Conservation (phyloP, 2,113 vertebrate genomes). For the Coracopsis vasa region DNA sequence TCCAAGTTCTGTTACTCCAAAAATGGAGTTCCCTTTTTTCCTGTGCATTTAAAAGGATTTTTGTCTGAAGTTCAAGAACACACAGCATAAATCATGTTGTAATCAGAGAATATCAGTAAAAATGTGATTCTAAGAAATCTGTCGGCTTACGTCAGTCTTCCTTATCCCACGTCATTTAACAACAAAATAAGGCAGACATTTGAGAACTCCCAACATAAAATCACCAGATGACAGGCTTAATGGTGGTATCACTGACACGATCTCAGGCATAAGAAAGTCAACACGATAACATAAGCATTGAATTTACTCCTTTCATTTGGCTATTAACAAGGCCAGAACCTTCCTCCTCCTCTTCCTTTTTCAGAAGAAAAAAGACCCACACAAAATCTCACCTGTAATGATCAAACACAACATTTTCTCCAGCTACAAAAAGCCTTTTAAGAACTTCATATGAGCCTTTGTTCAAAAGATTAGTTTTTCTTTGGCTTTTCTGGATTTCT, state of each 20-base stretch:
- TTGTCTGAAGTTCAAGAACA: not conserved
- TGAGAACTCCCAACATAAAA: not conserved
- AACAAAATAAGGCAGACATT: not conserved
- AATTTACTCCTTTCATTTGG: not conserved
- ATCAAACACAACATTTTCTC: not conserved
- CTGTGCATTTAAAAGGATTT: not conserved
- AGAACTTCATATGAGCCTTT: not conserved
- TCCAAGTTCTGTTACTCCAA: not conserved
- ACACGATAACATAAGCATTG: not conserved
- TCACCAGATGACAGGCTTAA: not conserved
- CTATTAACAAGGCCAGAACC: not conserved
- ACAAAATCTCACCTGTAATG: not conserved
- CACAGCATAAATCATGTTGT: not conserved
- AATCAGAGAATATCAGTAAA: not conserved
- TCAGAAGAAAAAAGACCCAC: not conserved
- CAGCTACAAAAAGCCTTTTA: not conserved
- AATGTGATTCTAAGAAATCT: not conserved
- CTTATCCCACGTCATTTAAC: not conserved
- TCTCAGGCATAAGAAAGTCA: not conserved
- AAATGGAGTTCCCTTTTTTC: not conserved
- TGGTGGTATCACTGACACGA: not conserved
- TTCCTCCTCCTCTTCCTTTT: not conserved
- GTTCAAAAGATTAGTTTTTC: not conserved
- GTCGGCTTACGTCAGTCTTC: fast-evolving
- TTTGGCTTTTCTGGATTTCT: not conserved